phyloP scores from a whole-genome alignment of 2,797 vertebrate species.

The Nannoperca obscura region DNA sequence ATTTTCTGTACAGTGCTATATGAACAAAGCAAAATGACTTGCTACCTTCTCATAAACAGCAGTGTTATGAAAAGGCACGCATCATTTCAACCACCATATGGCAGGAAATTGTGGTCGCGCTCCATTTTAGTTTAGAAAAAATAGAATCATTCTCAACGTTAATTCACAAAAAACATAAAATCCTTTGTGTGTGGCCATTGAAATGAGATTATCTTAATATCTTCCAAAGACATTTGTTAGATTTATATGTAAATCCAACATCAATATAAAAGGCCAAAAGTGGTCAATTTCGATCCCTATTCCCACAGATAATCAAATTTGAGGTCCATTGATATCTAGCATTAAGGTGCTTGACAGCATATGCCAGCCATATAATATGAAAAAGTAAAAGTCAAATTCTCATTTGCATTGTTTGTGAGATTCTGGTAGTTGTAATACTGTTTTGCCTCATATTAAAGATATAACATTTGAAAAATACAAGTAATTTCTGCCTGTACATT shows the following conservation, averaged over 20 bases:
- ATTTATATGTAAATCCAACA: conserved; percentile 74
- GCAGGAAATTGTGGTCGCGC: conserved; percentile 86
- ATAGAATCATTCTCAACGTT: conserved; percentile 85
- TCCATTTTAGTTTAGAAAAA: conserved; percentile 89
- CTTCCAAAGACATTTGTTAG: conserved; percentile 67
- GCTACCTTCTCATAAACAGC: conserved; percentile 86
- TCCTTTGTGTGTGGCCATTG: conserved; percentile 80
- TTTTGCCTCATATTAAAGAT: conserved; percentile 86
- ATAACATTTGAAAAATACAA: conserved; percentile 88
- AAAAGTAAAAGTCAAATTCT: conserved; percentile 78
- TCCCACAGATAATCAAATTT: conserved; percentile 75
- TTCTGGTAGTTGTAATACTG: conserved; percentile 82
- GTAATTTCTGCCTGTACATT: conserved; percentile 87
- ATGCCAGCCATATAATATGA: conserved; percentile 67
- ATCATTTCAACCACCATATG: conserved; percentile 85
- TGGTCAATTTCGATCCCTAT: conserved; percentile 78
- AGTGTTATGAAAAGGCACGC: conserved; percentile 85
- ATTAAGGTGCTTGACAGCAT: conserved; percentile 62
- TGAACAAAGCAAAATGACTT: conserved; percentile 87
- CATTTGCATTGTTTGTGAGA: conserved; percentile 77
- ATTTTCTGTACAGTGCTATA: conserved; percentile 90
- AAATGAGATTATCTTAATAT: conserved; percentile 71
- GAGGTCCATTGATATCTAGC: conserved; percentile 72
- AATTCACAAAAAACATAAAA: conserved; percentile 87
- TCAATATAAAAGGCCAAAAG: conserved; percentile 82